Base-by-base conservation (phyloP, 2,888 invertebrate genomes). In the Sarcophaga variegata region DNA sequence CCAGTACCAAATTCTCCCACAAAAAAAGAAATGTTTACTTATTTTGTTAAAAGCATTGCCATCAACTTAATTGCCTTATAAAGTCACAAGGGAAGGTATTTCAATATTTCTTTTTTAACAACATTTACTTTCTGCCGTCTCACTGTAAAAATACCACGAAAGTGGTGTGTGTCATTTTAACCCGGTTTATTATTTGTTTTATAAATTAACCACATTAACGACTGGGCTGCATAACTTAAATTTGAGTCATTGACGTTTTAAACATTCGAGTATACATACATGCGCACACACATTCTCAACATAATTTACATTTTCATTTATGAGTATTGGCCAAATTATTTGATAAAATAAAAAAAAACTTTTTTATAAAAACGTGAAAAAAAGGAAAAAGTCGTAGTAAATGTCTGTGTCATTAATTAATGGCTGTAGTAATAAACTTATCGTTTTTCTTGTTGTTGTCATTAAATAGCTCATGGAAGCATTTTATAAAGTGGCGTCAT, bases 241-340 rank as follows among this genome's bases (percentile, higher is more conserved):
- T 63, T 64, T 83, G 79, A 83, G 79, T 79, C 83, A 83, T 83
- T 83, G 60, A 62, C 8, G 70, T n/a, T 72, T 72, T 12, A 62
- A 45, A 78, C n/a, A 27, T 49, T 12, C 59, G 37, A 78, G 74
- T 67, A 66, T 22, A 64, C 25, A 63, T 63, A 72, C 37, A 45
- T 12, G 6, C 8, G 3, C 37, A 37, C 8, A 2, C 8, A 10
- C 37, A 37, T 37, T 8, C 14, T 59, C 20, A 25, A 69, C 47
- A 69, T 47, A 69, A 63, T 49, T 49, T 47, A 37, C 6, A 37
- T 60, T 62, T 45, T 62, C 12, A 14, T 11, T 37, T 62, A 25
- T 49, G 20, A 25, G 69, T 67, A 54, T 78, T 63, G 62, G 62
- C 47, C 49, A 62, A 69, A 70, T 25, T 63, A 22, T 22, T 71